Base-by-base conservation (phyloP, 2,797 vertebrate species). In the Diceros bicornis region DNA sequence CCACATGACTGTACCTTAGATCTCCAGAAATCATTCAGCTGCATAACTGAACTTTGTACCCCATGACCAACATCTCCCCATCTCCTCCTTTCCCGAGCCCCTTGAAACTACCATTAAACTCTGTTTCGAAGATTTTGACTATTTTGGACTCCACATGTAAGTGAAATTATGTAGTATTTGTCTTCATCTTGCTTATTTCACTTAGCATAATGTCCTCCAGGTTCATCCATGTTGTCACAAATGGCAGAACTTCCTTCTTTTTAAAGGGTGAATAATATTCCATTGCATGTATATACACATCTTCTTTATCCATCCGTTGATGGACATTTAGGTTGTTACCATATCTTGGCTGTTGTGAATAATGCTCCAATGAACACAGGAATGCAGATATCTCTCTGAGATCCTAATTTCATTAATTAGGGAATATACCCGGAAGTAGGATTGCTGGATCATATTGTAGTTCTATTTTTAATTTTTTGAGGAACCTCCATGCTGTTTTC, bases 1-100 rank as follows among this genome's bases (percentile, higher is more conserved):
- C 3, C 27, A 0, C 44, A 2, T 32, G 25, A 8, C 72, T 5
- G 7, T 2, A 1, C 72, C 9, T 50, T 34, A 18, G 44, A 27
- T 11, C 72, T 74, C 44, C 44, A 32, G 8, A 18, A 29, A 6
- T 52, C 14, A 13, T 16, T 52, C 50, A 52, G 1, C 50, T 52
- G 13, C 13, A 16, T 16, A 52, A 52, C 41, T 47, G 25, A 29
- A 47, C 7, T 18, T 18, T 7, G 27, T 5, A 47, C 27, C 72
- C 44, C 4, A 7, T 74, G 44, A 50, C 14, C 41, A 74, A 25
- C 25, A 0, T 27, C 71, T 72, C 71, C 41, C 41, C 25, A 17
- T 9, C 17, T 6, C 16, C 41, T 4, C 41, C 41, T 41, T 41
- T 41, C 41, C 8, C 25, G 44, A 74, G 44, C 72, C 44, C 29